Evolutionary conservation across 2,113 vertebrate species (phyloP).

Genomic region (Oncorhynchus nerka): DNA sequence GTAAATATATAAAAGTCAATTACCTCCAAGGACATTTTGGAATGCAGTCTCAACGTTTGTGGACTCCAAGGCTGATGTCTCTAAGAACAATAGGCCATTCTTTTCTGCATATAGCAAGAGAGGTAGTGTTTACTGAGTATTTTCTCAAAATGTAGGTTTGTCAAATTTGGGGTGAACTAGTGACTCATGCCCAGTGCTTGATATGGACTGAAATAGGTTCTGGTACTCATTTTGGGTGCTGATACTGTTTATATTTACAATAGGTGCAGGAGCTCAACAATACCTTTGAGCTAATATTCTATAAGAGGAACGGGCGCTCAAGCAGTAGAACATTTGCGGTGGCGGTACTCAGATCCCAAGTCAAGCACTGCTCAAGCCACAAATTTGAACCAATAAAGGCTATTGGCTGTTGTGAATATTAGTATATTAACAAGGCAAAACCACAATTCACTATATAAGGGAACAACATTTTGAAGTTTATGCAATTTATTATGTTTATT

Average conservation of each 20-base stretch:
- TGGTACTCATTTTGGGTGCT: no score
- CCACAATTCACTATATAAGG: not conserved
- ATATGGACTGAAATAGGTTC: no score
- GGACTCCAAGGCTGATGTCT: conserved; percentile 75
- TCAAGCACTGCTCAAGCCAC: not conserved
- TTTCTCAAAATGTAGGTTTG: not conserved
- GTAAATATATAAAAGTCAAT: conserved; percentile 12
- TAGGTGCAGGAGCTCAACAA: no score
- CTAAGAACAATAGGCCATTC: conserved; percentile 70
- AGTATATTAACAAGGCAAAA: not conserved
- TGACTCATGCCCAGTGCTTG: not conserved
- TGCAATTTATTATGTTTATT: not conserved
- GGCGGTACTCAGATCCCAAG: no score
- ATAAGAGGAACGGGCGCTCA: no score
- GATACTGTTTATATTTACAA: no score
- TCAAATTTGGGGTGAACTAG: not conserved
- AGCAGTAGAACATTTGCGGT: no score
- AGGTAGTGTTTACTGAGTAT: not conserved
- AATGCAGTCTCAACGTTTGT: conserved; percentile 77
- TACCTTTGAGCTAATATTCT: no score
- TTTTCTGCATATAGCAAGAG: conserved; percentile 55
- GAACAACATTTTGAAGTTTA: not conserved
- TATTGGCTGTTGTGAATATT: not conserved
- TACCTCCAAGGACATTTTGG: conserved; percentile 71
- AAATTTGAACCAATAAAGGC: not conserved